phyloP scores from a whole-genome alignment of 2,888 invertebrate genomes.

The Homarus gammarus region DNA sequence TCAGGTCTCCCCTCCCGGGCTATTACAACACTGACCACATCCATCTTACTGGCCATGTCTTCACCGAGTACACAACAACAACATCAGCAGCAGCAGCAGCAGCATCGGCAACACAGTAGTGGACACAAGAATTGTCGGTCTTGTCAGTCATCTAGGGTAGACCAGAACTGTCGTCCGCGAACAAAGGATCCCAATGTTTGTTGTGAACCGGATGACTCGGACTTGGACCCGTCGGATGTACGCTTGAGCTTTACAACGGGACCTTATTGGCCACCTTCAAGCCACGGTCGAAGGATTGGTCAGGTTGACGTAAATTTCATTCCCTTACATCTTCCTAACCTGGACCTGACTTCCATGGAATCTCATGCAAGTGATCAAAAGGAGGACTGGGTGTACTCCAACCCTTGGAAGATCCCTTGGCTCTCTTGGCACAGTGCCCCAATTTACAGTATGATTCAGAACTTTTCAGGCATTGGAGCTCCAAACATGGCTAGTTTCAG shows the following conservation, averaged over 20 bases:
- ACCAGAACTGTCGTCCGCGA: not conserved
- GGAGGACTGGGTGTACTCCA: constrained; percentile 62
- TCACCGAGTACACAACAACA: constrained; percentile 37
- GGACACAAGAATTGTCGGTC: not conserved
- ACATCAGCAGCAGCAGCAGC: not conserved
- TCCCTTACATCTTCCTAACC: constrained; percentile 21
- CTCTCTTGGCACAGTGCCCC: constrained; percentile 53
- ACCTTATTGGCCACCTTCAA: constrained; percentile 62
- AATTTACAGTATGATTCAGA: constrained; percentile 50
- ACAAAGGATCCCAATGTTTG: not conserved
- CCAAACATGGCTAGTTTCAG: constrained; percentile 43
- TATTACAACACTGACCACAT: constrained; percentile 65
- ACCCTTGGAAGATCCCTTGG: constrained; percentile 61
- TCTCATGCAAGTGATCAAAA: constrained; percentile 43
- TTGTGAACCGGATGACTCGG: constrained; percentile 19
- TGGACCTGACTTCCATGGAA: constrained; percentile 6
- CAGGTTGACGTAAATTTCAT: constrained; percentile 12
- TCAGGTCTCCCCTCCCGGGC: constrained; percentile 50
- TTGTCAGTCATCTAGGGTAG: not conserved
- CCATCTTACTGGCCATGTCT: constrained; percentile 65
- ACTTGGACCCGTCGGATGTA: constrained; percentile 54
- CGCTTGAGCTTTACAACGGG: constrained; percentile 67
- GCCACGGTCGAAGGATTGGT: constrained; percentile 7
- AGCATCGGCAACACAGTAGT: not conserved
- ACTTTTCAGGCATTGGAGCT: constrained; percentile 68